Percentiles rank a stretch among this genome's conserved stretches.
Conservation (phyloP, 1,140 invertebrate species). For the Platorchestia sp. region DNA sequence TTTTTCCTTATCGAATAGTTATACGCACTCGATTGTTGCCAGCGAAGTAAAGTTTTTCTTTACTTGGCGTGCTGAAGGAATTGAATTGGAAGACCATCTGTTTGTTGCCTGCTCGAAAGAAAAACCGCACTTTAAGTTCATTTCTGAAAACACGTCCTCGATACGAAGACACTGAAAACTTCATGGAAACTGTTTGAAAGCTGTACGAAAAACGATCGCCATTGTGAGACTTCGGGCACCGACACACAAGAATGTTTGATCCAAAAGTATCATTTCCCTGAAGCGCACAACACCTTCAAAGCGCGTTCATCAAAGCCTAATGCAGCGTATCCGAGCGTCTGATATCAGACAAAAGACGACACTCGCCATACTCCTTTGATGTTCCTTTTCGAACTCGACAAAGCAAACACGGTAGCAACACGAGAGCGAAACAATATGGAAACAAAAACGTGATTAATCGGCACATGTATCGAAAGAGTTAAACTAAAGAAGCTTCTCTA, state of each 20-base stretch:
- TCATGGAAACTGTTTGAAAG: not conserved
- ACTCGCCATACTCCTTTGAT: not conserved
- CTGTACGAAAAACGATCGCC: not conserved
- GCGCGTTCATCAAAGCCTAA: constrained; percentile 17
- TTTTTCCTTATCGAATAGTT: not conserved
- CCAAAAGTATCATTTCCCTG: not conserved
- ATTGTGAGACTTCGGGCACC: not conserved
- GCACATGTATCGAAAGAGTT: not conserved
- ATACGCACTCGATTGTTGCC: constrained; percentile 15
- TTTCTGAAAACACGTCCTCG: not conserved
- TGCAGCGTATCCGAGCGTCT: not conserved
- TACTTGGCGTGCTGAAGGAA: constrained; percentile 20
- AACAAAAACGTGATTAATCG: not conserved
- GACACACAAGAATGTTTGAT: constrained; percentile 9
- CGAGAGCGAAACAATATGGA: not conserved
- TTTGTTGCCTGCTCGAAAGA: not conserved
- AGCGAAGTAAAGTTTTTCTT: constrained; percentile 43
- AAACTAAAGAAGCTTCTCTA: not conserved
- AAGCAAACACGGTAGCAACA: not conserved
- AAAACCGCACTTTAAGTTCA: not conserved
- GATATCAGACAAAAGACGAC: not conserved
- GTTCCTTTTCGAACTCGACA: not conserved
- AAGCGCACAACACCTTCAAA: not conserved
- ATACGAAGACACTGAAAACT: not conserved
- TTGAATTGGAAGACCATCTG: constrained; percentile 47